Base-by-base conservation (phyloP, 2,113 vertebrate genomes). In the Empidonax traillii region DNA sequence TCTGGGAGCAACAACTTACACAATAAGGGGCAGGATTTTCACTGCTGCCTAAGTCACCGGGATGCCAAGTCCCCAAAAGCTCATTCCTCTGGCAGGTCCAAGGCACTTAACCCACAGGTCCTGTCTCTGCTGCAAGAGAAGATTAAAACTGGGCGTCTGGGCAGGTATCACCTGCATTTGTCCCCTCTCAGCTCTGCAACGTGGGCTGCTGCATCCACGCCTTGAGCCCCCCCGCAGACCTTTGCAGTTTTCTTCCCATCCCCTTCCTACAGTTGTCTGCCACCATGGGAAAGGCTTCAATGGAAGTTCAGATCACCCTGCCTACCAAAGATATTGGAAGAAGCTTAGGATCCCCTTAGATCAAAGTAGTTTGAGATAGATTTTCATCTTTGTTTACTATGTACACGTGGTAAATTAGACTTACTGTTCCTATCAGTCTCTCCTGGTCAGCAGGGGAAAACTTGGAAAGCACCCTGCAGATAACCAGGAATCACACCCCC, bases 401-500 rank as follows among this genome's bases (percentile, higher is more conserved):
- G 7, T 27, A 63, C 10, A 35, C 44, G 68, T 59, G 73, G 61
- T 35, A 61, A 85, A 30, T 86, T 46, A 71, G 75, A 55, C 31
- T 90, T 91, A 22, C 33, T 43, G 33, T 51, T 73, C 66, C 53
- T 5, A 73, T 65, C 44, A 68, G 67, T 53, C 24, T 92, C 30
- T 87, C 33, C 53, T 67, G 28, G 61, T 68, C 77, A 69, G 44
- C 10, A 74, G 24, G 81, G 75, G 33, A 72, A 55, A 83, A 85
- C 75, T 39, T 67, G 61, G 52, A 83, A 35, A 44, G 87, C 68
- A 65, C 25, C 66, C 78, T 72, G 68, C 43, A 63, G 41, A 76
- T 62, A 87, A 93, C 14, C 62, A 91, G 20, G 73, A 90, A 75
- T 88, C 62, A 95, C 13, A 65, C 62, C 55, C 27, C 62, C 44